A percentile compares a stretch with the other conserved stretches of the same genome.
Conservation (phyloP, 37 sponge, comb jelly and placozoan genomes). For the Cladorhizidae sp. region DNA sequence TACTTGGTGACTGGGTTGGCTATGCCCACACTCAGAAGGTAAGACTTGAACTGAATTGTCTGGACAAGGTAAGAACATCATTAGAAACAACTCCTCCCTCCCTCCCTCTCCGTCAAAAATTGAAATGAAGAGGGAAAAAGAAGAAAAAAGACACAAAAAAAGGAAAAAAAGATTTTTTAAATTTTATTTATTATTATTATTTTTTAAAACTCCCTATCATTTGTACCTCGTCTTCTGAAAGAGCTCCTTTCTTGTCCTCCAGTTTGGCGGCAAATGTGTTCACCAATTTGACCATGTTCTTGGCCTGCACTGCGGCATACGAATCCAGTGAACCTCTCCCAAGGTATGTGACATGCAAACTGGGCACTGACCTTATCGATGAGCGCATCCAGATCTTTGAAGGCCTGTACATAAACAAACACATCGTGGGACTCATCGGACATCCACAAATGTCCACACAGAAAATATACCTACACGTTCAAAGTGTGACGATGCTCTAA, state of each 20-base stretch:
- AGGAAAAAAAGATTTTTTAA: neutral
- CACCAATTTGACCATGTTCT: conserved; percentile 88
- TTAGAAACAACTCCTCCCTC: neutral
- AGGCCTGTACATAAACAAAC: conserved; percentile 58
- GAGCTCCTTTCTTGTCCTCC: conserved; percentile 85
- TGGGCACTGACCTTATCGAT: conserved; percentile 87
- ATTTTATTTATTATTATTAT: neutral
- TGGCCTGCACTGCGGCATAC: conserved; percentile 69
- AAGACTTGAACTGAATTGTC: conserved; percentile 90
- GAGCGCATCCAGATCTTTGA: conserved; percentile 93
- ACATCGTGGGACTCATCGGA: neutral
- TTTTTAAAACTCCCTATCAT: neutral
- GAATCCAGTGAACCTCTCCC: too few relatives aligned
- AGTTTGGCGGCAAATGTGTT: conserved; percentile 89
- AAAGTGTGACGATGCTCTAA: too few relatives aligned
- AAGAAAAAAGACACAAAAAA: too few relatives aligned
- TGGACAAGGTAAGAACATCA: conserved; percentile 8
- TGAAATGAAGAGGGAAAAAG: neutral
- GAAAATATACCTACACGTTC: neutral
- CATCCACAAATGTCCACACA: neutral
- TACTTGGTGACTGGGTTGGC: conserved; percentile 96
- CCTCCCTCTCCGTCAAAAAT: too few relatives aligned
- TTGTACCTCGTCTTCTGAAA: conserved; percentile 90
- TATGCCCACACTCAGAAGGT: conserved; percentile 94
- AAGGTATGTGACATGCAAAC: too few relatives aligned